Evolutionary conservation across 2,797 vertebrate species (phyloP).

Genomic region (Sciurus vulgaris): DNA sequence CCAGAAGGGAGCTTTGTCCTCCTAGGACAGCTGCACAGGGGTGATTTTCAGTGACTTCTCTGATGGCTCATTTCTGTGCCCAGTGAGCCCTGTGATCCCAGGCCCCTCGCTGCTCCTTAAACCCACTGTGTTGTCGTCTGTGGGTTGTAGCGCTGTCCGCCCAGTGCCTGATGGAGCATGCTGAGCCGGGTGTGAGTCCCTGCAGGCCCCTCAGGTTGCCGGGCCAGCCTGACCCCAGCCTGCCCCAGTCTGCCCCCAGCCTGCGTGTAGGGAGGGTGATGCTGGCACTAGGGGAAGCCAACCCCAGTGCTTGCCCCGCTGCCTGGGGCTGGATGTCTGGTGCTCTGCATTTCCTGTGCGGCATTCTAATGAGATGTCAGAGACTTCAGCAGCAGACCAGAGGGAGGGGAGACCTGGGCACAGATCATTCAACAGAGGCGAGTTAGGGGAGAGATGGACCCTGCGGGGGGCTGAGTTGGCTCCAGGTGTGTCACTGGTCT

Average conservation of each 20-base stretch:
- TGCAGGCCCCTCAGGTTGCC: rapidly evolving
- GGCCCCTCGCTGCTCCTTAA: not conserved
- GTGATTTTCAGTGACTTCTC: not conserved
- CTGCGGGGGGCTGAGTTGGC: not conserved
- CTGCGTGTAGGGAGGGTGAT: not conserved
- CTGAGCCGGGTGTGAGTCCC: not conserved
- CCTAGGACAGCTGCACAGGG: not conserved
- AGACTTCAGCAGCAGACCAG: not conserved
- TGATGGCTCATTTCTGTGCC: not conserved
- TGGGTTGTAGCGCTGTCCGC: rapidly evolving
- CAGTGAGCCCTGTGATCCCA: not conserved
- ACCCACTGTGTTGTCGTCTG: not conserved
- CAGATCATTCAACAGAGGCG: rapidly evolving
- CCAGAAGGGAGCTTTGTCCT: not conserved
- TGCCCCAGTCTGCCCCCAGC: not conserved
- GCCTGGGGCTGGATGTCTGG: not conserved
- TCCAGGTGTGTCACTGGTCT: rapidly evolving
- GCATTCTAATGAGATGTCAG: not conserved
- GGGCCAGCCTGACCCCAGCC: rapidly evolving
- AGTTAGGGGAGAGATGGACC: not conserved
- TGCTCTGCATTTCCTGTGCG: not conserved
- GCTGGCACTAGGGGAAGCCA: rapidly evolving
- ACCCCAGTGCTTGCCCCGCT: rapidly evolving
- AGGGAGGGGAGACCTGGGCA: not conserved
- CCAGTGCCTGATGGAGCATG: rapidly evolving